Base-by-base conservation (phyloP, 2,888 invertebrate species). In the Ichneumoninae sp. region DNA sequence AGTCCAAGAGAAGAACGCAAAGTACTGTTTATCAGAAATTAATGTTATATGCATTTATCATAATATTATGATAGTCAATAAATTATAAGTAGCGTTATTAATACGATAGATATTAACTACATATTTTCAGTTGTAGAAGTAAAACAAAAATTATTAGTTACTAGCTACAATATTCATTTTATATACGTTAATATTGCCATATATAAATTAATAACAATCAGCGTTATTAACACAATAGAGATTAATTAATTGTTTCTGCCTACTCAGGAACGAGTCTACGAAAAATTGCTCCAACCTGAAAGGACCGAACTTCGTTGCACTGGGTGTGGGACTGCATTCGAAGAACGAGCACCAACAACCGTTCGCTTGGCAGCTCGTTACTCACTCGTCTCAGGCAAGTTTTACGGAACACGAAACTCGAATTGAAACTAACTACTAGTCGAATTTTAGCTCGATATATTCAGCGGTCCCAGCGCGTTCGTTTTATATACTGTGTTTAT, bases 281-380 rank as follows among this genome's bases (percentile, higher is more conserved):
- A 89, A 84, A 76, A 87, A 84, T 22, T 76, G 75, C 7, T 82
- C 86, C 13, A 88, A 50, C 57, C 75, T 85, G 26, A 88, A 87
- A 1, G 87, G 85, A 50, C 86, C 88, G 8, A 90, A 89, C 80
- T 87, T 91, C 26, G 87, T 91, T 13, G 90, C 91, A 5, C 85
- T 88, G 4, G 91, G 91, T 36, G 86, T 91, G 33, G 89, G 89
- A 22, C 66, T 91, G 26, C 87, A 85, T 77, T 77, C 89, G 5
- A 89, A 89, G 52, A 79, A 70, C 6, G 89, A 89, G 30, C 80
- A 78, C 30, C 71, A 75, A 13, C 88, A 88, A 68, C 87, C 91
- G 16, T 80, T 89, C 5, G 90, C 90, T 19, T 91, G 91, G 91
- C 90, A 91, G 77, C 87, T 91, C 54, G 69, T 91, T 62, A 87